Percentiles rank a stretch among this genome's conserved stretches.
phyloP scores from a whole-genome alignment of 2,888 invertebrate genomes.

The Iselma pallidipennis region DNA sequence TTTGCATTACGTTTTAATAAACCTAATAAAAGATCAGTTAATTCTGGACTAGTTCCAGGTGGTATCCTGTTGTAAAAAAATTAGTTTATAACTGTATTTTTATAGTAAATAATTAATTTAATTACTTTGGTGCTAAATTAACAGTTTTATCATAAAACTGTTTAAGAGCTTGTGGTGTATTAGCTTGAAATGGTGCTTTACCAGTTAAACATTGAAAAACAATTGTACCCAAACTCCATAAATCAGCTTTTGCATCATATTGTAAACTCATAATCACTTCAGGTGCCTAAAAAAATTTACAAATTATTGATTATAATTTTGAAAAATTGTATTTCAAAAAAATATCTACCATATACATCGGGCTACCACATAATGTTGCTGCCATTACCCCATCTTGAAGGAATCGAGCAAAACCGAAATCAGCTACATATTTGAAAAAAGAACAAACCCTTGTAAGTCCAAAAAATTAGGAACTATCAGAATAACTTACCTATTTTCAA shows the following conservation, averaged over 20 bases:
- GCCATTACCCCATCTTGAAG: constrained; percentile 99
- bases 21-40: constrained; percentile 83
- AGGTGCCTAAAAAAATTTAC: constrained; percentile 71
- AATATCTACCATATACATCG: constrained; percentile 95
- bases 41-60: constrained; percentile 85
- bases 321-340: constrained; percentile 1
- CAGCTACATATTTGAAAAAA: constrained; percentile 66
- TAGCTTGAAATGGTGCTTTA: constrained; percentile 98
- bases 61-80: constrained; percentile 75
- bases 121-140: constrained; percentile 87
- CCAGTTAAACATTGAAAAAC: constrained; percentile 89
- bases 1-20: constrained; percentile 89
- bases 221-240: constrained; percentile 99
- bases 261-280: constrained; percentile 99
- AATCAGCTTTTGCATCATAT: constrained; percentile 98
- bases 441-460: too few species aligned
- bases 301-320: neutral
- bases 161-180: constrained; percentile 96
- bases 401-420: constrained; percentile 99
- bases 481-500: constrained; percentile 88
- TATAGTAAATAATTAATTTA: constrained; percentile 35
- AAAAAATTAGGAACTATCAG: too few species aligned
- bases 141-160: constrained; percentile 95
- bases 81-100: neutral
- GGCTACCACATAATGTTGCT: constrained; percentile 98